Percentiles rank a stretch among this genome's conserved stretches.
These are phyloP conservation scores for Enteromius treurensis DNA, from an alignment of 2,797 vertebrate species.

Conservation along the genomic window DNA sequence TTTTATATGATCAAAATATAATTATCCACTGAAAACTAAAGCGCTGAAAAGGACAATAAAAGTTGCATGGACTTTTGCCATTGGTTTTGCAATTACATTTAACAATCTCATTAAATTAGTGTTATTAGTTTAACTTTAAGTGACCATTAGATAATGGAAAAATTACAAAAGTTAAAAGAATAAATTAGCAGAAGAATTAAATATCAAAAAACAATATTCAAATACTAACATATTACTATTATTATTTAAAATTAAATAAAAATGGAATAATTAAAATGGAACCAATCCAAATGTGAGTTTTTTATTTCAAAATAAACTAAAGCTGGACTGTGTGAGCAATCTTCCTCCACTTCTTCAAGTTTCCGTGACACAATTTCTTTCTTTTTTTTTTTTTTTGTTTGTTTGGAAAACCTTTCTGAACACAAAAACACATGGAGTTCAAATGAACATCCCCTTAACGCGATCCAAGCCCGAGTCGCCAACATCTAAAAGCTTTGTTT, in stretches of 20 bases:
- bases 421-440: not conserved
- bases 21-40: not conserved
- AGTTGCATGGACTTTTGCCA: not conserved
- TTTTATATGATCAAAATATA: not conserved
- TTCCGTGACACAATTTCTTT: not conserved
- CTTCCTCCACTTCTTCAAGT: not conserved
- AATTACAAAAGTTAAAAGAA: not conserved
- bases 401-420: not conserved
- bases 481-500: conserved; percentile 28
- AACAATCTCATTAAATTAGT: not conserved
- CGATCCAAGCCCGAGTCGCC: not conserved
- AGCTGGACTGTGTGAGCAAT: not conserved
- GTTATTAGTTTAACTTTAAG: not conserved
- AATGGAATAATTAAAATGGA: not conserved
- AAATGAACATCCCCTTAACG: not conserved
- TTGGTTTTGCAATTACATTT: not conserved
- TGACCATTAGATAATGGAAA: not conserved
- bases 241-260: not conserved
- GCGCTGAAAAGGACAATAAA: not conserved
- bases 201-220: not conserved
- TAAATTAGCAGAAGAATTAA: not conserved
- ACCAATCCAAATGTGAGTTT: not conserved
- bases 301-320: not conserved
- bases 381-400: too few relatives aligned
- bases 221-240: not conserved